Evolutionary conservation across 2,113 vertebrate species (phyloP).

Genomic region (Pseudopipra pipra): DNA sequence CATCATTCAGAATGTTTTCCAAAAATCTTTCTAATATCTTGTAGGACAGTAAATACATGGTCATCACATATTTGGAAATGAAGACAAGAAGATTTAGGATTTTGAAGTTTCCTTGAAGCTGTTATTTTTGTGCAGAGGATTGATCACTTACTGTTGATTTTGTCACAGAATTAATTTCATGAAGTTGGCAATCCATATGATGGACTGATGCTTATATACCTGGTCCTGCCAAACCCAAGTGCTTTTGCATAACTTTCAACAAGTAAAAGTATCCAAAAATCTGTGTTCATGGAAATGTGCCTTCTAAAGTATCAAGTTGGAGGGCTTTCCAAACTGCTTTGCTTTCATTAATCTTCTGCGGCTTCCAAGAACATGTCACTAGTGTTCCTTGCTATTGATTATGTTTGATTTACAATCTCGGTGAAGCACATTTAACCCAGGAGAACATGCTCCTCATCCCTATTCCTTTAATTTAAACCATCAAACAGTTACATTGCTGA

Average conservation of each 20-base stretch:
- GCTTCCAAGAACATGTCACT: neutral
- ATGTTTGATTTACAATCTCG: neutral
- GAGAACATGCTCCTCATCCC: neutral
- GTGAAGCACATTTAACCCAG: neutral
- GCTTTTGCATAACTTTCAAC: neutral
- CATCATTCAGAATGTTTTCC: neutral
- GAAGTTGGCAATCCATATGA: neutral
- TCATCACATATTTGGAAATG: neutral
- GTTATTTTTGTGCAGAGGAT: neutral
- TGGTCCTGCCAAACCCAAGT: neutral
- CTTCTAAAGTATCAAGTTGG: neutral
- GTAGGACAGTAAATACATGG: neutral
- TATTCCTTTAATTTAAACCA: neutral
- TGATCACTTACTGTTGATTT: neutral
- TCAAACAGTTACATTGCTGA: neutral
- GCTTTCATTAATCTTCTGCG: neutral
- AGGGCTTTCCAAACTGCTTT: neutral
- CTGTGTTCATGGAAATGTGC: neutral
- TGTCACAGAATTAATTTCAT: neutral
- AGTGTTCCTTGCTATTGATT: conserved; percentile 12
- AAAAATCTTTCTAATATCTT: neutral
- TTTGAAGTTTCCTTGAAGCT: neutral
- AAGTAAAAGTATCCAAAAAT: neutral
- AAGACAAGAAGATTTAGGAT: neutral
- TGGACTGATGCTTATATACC: neutral